Conservation (phyloP, 2,797 vertebrate species). For the Rhynchotus rufescens region DNA sequence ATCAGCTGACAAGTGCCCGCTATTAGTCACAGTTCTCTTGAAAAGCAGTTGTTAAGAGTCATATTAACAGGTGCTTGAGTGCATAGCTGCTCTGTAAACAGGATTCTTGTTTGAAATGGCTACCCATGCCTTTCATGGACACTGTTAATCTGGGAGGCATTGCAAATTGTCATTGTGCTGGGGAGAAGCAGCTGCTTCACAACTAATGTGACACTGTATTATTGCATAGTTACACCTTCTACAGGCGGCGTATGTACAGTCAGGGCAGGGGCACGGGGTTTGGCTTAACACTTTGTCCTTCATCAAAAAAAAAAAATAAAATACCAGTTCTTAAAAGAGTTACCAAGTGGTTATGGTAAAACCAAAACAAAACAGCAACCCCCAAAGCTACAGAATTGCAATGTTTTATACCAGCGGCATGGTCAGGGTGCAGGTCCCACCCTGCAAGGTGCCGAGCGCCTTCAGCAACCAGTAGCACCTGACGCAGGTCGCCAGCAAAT, state of each 20-base stretch:
- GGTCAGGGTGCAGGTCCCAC: background rate
- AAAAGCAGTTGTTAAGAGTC: constrained; percentile 83
- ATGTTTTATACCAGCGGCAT: background rate
- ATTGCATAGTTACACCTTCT: constrained; percentile 81
- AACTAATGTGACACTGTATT: constrained; percentile 73
- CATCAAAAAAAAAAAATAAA: constrained; percentile 5
- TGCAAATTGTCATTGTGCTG: constrained; percentile 79
- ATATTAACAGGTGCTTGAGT: constrained; percentile 84
- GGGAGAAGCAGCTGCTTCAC: constrained; percentile 76
- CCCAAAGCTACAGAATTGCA: background rate
- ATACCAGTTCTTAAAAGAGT: constrained; percentile 23
- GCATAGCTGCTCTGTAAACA: constrained; percentile 82
- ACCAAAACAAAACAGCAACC: background rate
- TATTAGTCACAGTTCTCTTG: constrained; percentile 83
- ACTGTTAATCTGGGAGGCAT: constrained; percentile 77
- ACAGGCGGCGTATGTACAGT: constrained; percentile 67
- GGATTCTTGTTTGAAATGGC: constrained; percentile 77
- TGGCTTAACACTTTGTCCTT: constrained; percentile 49
- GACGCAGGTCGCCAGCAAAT: background rate
- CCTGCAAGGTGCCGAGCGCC: constrained; percentile 22
- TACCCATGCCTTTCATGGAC: constrained; percentile 75
- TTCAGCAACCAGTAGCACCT: background rate
- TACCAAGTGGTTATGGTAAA: constrained; percentile 58
- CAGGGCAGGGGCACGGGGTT: background rate
- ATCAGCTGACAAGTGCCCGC: constrained; percentile 80